phyloP scores from a whole-genome alignment of 2,888 invertebrate species.

The Alcis repandata region DNA sequence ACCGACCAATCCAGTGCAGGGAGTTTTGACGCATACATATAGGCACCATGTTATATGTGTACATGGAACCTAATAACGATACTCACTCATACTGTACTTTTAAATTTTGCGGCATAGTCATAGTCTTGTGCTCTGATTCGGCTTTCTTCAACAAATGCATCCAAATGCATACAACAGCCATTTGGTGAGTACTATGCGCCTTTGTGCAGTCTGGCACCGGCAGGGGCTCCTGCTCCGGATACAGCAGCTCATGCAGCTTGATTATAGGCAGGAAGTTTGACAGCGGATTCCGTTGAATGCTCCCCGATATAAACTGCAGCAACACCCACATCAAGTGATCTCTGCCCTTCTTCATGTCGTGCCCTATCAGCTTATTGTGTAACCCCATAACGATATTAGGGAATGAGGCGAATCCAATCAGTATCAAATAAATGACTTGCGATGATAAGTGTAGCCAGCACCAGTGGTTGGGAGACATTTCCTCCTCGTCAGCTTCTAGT shows the following conservation, averaged over 20 bases:
- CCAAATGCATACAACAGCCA: constrained; percentile 99
- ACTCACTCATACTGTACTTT: constrained; percentile 93
- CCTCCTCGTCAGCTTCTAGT: constrained; percentile 87
- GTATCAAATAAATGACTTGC: constrained; percentile 97
- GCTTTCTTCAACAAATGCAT: constrained; percentile 98
- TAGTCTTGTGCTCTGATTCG: constrained; percentile 93
- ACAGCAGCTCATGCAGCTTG: constrained; percentile 95
- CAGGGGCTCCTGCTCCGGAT: constrained; percentile 96
- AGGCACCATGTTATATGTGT: too few relatives aligned
- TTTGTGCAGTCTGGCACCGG: constrained; percentile 96
- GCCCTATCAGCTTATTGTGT: constrained; percentile 92
- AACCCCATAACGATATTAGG: constrained; percentile 96
- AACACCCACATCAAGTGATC: constrained; percentile 99
- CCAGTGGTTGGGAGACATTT: constrained; percentile 90
- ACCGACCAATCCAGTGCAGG: too few relatives aligned
- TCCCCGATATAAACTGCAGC: constrained; percentile 98
- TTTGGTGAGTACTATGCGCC: constrained; percentile 94
- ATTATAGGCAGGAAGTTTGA: constrained; percentile 96
- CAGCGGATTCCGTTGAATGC: constrained; percentile 96
- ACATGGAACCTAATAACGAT: too few relatives aligned
- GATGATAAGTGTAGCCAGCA: constrained; percentile 97
- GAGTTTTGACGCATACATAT: too few relatives aligned
- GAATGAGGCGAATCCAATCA: constrained; percentile 97
- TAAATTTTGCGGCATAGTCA: constrained; percentile 93
- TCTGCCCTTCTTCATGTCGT: constrained; percentile 95